Evolutionary conservation across 2,113 vertebrate genomes (phyloP).

Genomic region (Cygnus buccinator): DNA sequence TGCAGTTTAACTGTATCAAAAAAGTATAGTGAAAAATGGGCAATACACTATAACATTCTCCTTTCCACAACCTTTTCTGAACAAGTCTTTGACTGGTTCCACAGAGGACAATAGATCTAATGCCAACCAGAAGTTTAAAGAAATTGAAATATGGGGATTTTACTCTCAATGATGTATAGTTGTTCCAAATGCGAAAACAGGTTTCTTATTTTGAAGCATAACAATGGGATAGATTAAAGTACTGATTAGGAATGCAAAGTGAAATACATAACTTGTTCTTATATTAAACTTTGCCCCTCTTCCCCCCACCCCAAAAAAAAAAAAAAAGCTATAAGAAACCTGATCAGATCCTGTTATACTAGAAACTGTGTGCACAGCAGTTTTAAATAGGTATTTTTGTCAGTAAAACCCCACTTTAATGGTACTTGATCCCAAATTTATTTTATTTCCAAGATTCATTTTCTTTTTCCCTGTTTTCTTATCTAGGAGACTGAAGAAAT

Average conservation of each 20-base stretch:
- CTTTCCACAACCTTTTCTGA: neutral
- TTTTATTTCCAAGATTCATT: neutral
- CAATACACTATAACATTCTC: neutral
- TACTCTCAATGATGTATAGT: neutral
- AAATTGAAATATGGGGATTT: neutral
- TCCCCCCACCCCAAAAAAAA: neutral
- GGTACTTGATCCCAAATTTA: neutral
- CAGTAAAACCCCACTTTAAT: rapidly evolving
- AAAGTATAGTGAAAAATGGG: neutral
- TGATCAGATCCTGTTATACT: neutral
- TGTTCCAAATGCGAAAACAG: neutral
- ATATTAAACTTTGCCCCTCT: neutral
- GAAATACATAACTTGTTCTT: neutral
- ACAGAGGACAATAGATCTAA: neutral
- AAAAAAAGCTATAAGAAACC: neutral
- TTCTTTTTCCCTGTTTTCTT: neutral
- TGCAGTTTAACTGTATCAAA: neutral
- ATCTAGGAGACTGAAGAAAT: neutral
- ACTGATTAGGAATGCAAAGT: neutral
- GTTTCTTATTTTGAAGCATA: neutral
- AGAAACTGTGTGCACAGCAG: neutral
- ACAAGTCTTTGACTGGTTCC: neutral
- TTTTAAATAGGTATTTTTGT: neutral
- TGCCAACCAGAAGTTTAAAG: neutral
- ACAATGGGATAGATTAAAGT: neutral